Conservation (phyloP, 2,888 invertebrate genomes). For the Ophioninae sp. region DNA sequence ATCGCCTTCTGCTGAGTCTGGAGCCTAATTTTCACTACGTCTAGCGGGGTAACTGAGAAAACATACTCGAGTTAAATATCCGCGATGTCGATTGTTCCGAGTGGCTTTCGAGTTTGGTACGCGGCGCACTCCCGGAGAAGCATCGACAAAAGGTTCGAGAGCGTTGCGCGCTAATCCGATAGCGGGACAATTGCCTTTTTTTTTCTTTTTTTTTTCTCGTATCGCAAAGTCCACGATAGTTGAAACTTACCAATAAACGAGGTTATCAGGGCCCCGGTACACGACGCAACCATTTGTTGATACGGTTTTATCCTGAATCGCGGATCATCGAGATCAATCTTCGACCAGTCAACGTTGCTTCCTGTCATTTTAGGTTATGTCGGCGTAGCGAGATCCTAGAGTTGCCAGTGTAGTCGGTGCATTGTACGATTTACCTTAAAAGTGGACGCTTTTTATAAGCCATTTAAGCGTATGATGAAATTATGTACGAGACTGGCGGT, state of each 20-base stretch:
- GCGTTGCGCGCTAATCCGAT: not conserved
- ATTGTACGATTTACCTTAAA: conserved; percentile 13
- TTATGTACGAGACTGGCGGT: not conserved
- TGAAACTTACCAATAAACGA: conserved; percentile 88
- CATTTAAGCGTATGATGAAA: conserved; percentile 4
- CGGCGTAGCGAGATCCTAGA: conserved; percentile 12
- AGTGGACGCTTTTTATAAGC: conserved; percentile 14
- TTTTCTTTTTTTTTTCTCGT: not conserved
- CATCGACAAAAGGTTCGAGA: not conserved
- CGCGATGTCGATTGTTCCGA: not conserved
- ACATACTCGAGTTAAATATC: not conserved
- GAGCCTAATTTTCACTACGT: conserved; percentile 99
- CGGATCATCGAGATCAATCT: conserved; percentile 85
- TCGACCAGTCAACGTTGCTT: conserved; percentile 50
- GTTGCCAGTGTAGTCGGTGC: conserved; percentile 5
- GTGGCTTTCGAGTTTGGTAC: too few relatives aligned
- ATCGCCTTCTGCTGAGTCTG: conserved; percentile 96
- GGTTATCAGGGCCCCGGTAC: conserved; percentile 94
- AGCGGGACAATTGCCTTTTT: not conserved
- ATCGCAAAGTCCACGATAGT: not conserved
- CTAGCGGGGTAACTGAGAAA: conserved; percentile 95
- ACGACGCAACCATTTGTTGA: conserved; percentile 93
- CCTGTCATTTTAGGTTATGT: conserved; percentile 58
- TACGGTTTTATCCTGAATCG: conserved; percentile 88
- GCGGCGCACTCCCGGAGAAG: too few relatives aligned